Evolutionary conservation across 2,888 invertebrate genomes (phyloP), one percentile per base, ranked within the genome.

Genomic region (Nephrotoma guestfalica): DNA sequence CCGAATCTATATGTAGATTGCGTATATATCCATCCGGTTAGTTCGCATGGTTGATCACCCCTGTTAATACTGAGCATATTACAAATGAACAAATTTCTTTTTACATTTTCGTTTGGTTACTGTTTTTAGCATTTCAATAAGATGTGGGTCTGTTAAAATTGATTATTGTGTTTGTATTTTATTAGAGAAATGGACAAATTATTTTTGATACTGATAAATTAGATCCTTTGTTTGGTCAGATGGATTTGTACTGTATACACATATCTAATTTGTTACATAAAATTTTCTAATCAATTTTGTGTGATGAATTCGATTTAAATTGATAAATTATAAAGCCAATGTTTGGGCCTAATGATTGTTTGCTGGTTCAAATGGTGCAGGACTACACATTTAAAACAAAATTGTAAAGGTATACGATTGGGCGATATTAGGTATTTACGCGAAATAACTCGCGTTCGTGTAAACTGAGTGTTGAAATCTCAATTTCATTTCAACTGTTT

Each of bases 11-110:
- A 18, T 71, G 71, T 71, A 71, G 18, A 71, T 30, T 71, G 71
- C 71, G 71, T 71, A 71, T 9, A 71, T 71, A 71, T 71, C 71
- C 30, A 88, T 88, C 88, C 88, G 88, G 88, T 88, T 88, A 88
- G 88, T 87, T 88, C 88, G 89, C 88, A 88, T 89, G 89, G 88
- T 87, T 88, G 88, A 88, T 87, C 88, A 88, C 88, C 88, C 88
- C 88, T 84, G 84, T 41, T 84, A 42, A 84, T 71, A 71, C 30
- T 71, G 71, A 71, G 71, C 71, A 71, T 30, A 71, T 71, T 71
- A 71, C 71, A 71, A 71, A 71, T 71, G 71, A 71, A 71, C 71
- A 71, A 71, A 30, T 71, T 71, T 30, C 30, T 30, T 30, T 30
- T 30, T 30, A 30, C 3, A 30, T 13, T 84, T 84, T 83, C 40